Evolutionary conservation across 2,797 vertebrate species (phyloP), one percentile per base, ranked within the genome.

Genomic region (Echiichthys vipera): DNA sequence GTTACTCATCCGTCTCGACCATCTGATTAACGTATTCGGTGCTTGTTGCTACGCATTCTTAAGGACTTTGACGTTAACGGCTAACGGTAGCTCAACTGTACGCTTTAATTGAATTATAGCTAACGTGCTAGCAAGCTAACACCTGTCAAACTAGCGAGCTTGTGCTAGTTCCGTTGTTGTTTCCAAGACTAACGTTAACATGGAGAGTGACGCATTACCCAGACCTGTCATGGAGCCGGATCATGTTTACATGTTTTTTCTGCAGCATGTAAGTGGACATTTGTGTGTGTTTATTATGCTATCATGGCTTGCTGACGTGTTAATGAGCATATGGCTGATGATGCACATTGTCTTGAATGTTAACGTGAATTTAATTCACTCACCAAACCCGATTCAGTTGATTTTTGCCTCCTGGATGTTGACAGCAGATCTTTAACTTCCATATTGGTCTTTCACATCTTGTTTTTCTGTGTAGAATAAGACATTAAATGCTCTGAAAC

Each of bases 181-280:
- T 77, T 55, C 6, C n/a, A 73, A 64, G 14, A 2, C 30, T 11
- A 43, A 0, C 29, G 91, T 92, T 11, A 43, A 0, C 29, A 92
- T 92, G 92, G 89, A 88, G 29, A 54, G 68, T 13, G 89, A 90
- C 0, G 51, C 78, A 0, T 20, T 65, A 25, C 17, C 84, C 8
- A 74, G 63, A 65, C 54, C 88, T 18, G 47, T 77, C 25, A 63
- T 82, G 74, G 91, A 90, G 20, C 86, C 67, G 45, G 90, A 91
- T 7, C 88, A 90, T 11, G 22, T 88, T 14, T 85, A 91, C 81
- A 2, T 89, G 80, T 49, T 91, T 18, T 84, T 93, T 61, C 54
- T 94, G 34, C 90, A 92, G 12, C 81, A 85, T 82, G 94, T 95
- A 87, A 95, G 93, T 94, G 70, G 20, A 32, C 54, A 3, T 17